Percentiles rank a stretch among this genome's conserved stretches.
These are phyloP conservation scores for Micrasema minimum DNA, from an alignment of 1,140 invertebrate species.

Conservation along the genomic window DNA sequence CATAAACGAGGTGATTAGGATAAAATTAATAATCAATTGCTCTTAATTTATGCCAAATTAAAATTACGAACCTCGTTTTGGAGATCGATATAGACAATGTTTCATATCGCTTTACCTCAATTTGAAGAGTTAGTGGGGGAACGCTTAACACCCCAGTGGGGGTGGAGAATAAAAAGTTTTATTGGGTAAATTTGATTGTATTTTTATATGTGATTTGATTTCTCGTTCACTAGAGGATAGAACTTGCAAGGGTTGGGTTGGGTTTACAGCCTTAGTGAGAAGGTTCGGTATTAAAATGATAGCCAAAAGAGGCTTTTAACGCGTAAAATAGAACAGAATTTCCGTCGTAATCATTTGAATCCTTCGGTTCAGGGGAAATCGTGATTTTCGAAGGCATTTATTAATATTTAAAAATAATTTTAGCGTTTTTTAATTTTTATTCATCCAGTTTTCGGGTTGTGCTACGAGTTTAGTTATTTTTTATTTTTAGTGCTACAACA, in stretches of 20 bases:
- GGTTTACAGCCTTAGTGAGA: constrained; percentile 22
- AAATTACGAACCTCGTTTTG: no score
- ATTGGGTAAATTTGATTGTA: constrained; percentile 54
- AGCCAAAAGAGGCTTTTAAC: constrained; percentile 28
- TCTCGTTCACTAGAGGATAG: constrained; percentile 42
- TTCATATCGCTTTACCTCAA: background rate
- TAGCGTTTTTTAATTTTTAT: no score
- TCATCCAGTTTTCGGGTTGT: no score
- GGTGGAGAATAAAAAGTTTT: constrained; percentile 52
- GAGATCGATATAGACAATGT: background rate
- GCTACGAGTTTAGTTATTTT: no score
- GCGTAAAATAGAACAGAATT: constrained; percentile 6
- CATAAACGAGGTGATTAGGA: no score
- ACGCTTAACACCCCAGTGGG: constrained; percentile 44
- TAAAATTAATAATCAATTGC: no score
- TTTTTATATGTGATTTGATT: constrained; percentile 53
- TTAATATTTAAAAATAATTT: no score
- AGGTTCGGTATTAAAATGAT: constrained; percentile 36
- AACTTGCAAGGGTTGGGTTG: constrained; percentile 28
- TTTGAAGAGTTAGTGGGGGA: constrained; percentile 2
- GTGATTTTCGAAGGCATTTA: no score
- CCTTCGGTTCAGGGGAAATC: no score
- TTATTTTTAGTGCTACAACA: no score
- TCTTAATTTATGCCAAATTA: no score
- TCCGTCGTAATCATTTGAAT: background rate